These are phyloP conservation scores for Scaptomyza flava DNA, from an alignment of 2,888 invertebrate species.

Conservation along the genomic window DNA sequence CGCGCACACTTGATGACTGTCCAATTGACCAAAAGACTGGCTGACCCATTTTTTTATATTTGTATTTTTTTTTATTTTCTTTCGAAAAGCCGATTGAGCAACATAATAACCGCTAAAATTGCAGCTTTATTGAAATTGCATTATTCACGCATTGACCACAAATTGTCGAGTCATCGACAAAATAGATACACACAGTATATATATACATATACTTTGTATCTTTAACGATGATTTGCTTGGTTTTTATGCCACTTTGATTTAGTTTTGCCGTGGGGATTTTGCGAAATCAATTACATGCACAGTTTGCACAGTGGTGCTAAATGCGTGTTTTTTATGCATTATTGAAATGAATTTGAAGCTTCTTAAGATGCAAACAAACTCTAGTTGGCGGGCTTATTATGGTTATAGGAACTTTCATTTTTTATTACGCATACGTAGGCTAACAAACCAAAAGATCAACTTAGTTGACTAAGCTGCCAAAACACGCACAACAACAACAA, in stretches of 20 bases:
- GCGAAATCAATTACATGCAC: slow-evolving; percentile 63
- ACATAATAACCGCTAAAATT: slow-evolving; percentile 31
- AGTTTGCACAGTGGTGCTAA: slow-evolving; percentile 33
- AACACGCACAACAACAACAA: slow-evolving; percentile 14
- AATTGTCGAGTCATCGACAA: slow-evolving; percentile 35
- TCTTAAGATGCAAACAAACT: neutral
- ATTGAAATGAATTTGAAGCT: neutral
- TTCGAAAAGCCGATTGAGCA: slow-evolving; percentile 41
- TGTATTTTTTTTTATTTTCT: neutral
- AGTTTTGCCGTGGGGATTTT: slow-evolving; percentile 18
- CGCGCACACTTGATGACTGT: slow-evolving; percentile 2
- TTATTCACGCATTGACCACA: slow-evolving; percentile 49
- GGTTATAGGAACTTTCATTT: slow-evolving; percentile 47
- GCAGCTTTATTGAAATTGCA: slow-evolving; percentile 64
- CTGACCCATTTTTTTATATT: slow-evolving; percentile 25
- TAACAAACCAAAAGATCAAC: slow-evolving; percentile 22
- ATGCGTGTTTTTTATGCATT: neutral
- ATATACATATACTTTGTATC: slow-evolving; percentile 16
- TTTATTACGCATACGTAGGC: slow-evolving; percentile 8
- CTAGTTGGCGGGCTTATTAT: neutral
- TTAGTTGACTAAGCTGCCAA: slow-evolving; percentile 24
- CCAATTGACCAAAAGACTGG: slow-evolving; percentile 7
- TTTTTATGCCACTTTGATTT: slow-evolving; percentile 27
- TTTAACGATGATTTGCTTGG: slow-evolving; percentile 38
- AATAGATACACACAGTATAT: slow-evolving; percentile 7